Percentiles rank a stretch among this genome's conserved stretches.
Conservation (phyloP, 64 coral and sea anemone genomes). For the Montipora efflorescens region DNA sequence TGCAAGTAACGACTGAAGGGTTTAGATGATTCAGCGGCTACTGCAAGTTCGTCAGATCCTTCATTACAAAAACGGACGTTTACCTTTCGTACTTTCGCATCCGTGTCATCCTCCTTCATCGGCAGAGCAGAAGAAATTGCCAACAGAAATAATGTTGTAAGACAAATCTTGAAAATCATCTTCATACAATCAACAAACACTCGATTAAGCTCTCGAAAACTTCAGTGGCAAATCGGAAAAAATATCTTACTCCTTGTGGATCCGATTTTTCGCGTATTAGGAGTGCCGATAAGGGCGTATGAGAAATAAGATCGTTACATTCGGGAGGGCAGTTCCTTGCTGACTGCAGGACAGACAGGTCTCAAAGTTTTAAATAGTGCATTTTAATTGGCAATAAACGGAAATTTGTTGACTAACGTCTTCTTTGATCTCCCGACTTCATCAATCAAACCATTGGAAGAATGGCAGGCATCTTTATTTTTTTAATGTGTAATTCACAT, state of each 20-base stretch:
- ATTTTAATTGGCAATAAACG: conserved; percentile 45
- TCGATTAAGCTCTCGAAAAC: not conserved
- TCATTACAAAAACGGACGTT: too few species aligned
- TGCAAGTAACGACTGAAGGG: too few species aligned
- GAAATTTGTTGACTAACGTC: conserved; percentile 13
- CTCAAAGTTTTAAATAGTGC: conserved; percentile 13
- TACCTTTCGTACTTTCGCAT: not conserved
- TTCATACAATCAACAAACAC: conserved; percentile 33
- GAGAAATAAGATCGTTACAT: not conserved
- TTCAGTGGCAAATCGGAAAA: not conserved
- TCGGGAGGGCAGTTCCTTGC: not conserved
- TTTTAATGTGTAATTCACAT: conserved; percentile 18
- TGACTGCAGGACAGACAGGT: not conserved
- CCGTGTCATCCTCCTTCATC: not conserved
- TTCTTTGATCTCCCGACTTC: conserved; percentile 35
- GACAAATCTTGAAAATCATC: conserved; percentile 39
- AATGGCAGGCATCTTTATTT: not conserved
- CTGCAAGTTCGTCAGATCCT: not conserved
- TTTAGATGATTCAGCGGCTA: too few species aligned
- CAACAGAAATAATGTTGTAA: conserved; percentile 10
- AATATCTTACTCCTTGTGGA: not conserved
- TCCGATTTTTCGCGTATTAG: too few species aligned
- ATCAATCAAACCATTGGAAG: not conserved
- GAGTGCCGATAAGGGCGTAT: not conserved
- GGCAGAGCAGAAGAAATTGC: conserved; percentile 13